phyloP scores from a whole-genome alignment of 2,888 invertebrate species.

The Phalangium opilio region DNA sequence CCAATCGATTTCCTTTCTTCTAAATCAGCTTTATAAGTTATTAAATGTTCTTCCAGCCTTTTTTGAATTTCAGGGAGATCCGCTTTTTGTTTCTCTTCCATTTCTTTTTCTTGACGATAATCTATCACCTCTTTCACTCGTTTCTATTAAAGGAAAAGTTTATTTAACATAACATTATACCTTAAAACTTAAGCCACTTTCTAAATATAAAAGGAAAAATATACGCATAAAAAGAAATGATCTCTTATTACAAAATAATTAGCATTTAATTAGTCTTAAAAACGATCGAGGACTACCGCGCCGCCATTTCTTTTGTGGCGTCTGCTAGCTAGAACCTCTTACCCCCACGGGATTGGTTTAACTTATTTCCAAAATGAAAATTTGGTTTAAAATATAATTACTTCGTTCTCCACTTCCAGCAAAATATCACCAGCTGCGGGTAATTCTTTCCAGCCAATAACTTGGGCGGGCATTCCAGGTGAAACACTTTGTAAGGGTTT shows the following conservation, averaged over 20 bases:
- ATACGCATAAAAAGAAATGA: too few species aligned
- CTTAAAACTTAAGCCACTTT: too few species aligned
- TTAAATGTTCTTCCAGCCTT: constrained; percentile 48
- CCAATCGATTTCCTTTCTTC: constrained; percentile 39
- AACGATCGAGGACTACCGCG: too few species aligned
- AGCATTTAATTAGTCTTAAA: too few species aligned
- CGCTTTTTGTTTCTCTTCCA: constrained; percentile 44
- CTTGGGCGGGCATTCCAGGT: constrained; percentile 68
- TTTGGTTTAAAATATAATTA: constrained; percentile 28
- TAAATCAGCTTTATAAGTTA: constrained; percentile 45
- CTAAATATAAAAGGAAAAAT: too few species aligned
- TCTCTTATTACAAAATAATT: too few species aligned
- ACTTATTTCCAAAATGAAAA: too few species aligned
- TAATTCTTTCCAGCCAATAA: constrained; percentile 78
- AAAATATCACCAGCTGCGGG: constrained; percentile 79
- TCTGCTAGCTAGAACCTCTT: too few species aligned
- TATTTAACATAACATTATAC: not conserved
- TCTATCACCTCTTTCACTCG: constrained; percentile 49
- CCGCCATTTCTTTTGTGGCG: too few species aligned
- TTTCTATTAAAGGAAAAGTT: constrained; percentile 38
- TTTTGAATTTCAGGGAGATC: constrained; percentile 46
- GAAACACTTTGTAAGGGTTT: constrained; percentile 45
- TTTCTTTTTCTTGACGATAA: constrained; percentile 44
- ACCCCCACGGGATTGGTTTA: too few species aligned
- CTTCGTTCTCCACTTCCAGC: constrained; percentile 64